Conservation (phyloP, 2,113 vertebrate species). For the Cyanoderma ruficeps region DNA sequence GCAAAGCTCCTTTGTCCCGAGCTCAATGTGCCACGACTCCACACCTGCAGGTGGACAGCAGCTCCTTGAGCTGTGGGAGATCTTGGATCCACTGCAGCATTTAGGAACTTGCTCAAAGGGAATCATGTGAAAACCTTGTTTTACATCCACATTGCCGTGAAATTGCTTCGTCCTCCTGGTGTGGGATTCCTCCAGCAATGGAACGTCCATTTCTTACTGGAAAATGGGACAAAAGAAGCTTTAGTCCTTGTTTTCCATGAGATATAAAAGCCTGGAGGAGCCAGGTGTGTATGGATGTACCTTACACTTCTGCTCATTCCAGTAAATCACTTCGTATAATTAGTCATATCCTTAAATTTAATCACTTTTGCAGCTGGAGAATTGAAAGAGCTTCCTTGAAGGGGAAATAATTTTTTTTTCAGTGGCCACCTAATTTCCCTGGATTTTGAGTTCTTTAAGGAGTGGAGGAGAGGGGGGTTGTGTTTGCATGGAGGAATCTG, state of each 20-base stretch:
- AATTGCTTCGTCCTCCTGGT: neutral
- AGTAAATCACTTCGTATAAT: neutral
- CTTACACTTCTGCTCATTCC: neutral
- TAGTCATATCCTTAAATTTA: neutral
- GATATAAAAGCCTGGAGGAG: neutral
- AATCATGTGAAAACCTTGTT: neutral
- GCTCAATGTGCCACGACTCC: neutral
- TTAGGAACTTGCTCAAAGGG: neutral
- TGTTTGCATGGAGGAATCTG: neutral
- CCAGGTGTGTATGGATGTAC: neutral
- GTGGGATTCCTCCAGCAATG: neutral
- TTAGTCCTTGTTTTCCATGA: neutral
- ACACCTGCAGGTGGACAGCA: neutral
- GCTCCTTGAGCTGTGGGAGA: neutral
- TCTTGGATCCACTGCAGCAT: neutral
- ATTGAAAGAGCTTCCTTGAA: neutral
- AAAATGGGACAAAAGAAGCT: neutral
- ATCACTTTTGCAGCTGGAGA: neutral
- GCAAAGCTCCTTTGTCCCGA: neutral
- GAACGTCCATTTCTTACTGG: neutral
- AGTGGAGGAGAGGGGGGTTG: neutral
- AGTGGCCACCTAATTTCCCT: neutral
- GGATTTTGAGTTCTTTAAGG: neutral
- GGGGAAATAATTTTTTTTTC: neutral
- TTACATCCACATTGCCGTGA: neutral